Percentiles rank a stretch among this genome's conserved stretches.
Evolutionary conservation across 2,113 vertebrate species (phyloP).

Genomic region (Phaetusa simplex): DNA sequence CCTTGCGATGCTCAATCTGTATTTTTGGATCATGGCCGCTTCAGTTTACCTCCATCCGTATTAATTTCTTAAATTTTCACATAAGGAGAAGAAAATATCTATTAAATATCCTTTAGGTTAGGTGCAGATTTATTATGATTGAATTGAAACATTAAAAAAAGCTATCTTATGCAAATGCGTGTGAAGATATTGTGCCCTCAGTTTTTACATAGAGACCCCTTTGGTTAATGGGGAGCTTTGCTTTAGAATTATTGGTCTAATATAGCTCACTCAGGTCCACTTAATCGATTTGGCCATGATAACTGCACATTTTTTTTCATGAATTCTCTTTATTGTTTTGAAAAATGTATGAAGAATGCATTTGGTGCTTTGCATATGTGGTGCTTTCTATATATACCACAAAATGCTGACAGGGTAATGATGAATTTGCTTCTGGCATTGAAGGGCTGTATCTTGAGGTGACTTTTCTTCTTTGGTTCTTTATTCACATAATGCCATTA

Average conservation of each 20-base stretch:
- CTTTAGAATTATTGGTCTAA: neutral
- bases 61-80: conserved; percentile 56
- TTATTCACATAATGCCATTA: conserved; percentile 77
- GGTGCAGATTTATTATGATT: conserved; percentile 22
- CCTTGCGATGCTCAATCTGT: conserved; percentile 39
- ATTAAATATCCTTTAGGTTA: conserved; percentile 39
- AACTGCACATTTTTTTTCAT: conserved; percentile 61
- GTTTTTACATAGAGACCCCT: neutral
- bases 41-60: conserved; percentile 35
- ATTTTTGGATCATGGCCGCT: conserved; percentile 42
- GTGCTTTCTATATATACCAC: conserved; percentile 58
- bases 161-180: neutral
- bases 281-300: neutral
- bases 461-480: conserved; percentile 77
- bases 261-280: neutral
- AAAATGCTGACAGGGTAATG: conserved; percentile 57
- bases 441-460: conserved; percentile 69
- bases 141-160: neutral
- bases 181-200: neutral
- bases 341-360: conserved; percentile 74
- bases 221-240: neutral
- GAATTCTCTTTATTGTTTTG: conserved; percentile 68
- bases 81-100: conserved; percentile 25
- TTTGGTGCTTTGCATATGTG: conserved; percentile 58
- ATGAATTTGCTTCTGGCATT: conserved; percentile 73